These are phyloP conservation scores for Rhabdomys dilectus DNA, from an alignment of 2,113 vertebrate species.

Conservation along the genomic window DNA sequence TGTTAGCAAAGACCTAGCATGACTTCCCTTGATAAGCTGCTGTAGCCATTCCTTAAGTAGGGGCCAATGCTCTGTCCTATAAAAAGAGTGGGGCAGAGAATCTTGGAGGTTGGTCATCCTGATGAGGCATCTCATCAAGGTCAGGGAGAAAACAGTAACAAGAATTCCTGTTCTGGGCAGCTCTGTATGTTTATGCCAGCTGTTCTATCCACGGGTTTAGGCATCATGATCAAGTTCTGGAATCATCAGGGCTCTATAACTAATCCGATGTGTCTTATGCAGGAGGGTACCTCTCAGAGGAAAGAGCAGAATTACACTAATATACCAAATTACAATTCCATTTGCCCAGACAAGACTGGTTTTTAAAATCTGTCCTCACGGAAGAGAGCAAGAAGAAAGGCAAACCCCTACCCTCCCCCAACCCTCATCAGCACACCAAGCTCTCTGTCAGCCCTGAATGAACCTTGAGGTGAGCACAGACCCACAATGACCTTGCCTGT, in stretches of 20 bases:
- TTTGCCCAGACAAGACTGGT: not conserved
- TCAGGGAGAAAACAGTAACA: not conserved
- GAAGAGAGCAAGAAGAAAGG: not conserved
- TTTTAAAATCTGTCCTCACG: not conserved
- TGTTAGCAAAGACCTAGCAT: not conserved
- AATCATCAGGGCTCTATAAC: not conserved
- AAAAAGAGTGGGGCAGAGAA: no score
- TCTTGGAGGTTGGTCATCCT: not conserved
- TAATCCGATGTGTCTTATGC: not conserved
- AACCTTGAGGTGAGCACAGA: not conserved
- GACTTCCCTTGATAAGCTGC: not conserved
- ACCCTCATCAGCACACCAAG: not conserved
- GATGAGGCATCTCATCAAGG: not conserved
- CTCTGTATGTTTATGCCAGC: fast-evolving
- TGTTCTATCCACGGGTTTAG: not conserved
- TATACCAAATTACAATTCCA: not conserved
- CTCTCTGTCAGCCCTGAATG: not conserved
- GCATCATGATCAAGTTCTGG: not conserved
- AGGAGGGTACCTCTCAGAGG: not conserved
- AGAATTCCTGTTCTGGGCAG: no score
- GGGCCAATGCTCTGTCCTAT: not conserved
- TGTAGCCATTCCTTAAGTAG: not conserved
- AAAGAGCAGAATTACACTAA: not conserved
- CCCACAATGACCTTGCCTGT: not conserved
- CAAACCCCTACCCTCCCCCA: not conserved